phyloP scores from a whole-genome alignment of 2,888 invertebrate species.

The Cetonia aurata region DNA sequence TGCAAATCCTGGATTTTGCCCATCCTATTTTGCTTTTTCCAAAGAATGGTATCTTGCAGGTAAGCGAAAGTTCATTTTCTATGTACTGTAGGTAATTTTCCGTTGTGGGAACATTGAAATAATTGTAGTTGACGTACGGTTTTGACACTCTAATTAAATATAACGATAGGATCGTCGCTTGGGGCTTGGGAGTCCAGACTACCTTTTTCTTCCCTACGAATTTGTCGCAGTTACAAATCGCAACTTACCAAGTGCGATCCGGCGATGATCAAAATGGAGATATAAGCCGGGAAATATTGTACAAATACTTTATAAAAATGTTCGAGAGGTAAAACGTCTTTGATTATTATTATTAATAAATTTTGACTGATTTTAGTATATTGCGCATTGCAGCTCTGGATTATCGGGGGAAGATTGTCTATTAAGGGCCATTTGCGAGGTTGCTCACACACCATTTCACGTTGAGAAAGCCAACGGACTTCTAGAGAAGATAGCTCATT shows the following conservation, averaged over 20 bases:
- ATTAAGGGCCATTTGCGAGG: slow-evolving; percentile 59
- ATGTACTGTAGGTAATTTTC: no score
- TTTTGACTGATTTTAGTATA: slow-evolving; percentile 3
- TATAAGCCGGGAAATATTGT: slow-evolving; percentile 57
- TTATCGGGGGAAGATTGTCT: slow-evolving; percentile 59
- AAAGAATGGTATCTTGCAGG: no score
- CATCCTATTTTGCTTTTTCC: no score
- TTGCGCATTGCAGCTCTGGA: slow-evolving; percentile 52
- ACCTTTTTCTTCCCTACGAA: slow-evolving; percentile 59
- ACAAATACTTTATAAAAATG: slow-evolving; percentile 56
- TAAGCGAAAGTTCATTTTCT: no score
- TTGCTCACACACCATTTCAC: slow-evolving; percentile 60
- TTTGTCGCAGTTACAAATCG: slow-evolving; percentile 54
- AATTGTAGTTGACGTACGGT: slow-evolving; percentile 25
- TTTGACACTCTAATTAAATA: slow-evolving; percentile 12
- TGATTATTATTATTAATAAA: no score
- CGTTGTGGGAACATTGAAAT: background rate
- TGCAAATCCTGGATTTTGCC: no score
- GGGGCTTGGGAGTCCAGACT: slow-evolving; percentile 56
- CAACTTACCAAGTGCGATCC: slow-evolving; percentile 53
- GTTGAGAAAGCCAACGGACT: slow-evolving; percentile 61
- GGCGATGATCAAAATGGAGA: slow-evolving; percentile 52
- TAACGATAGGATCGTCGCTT: slow-evolving; percentile 2
- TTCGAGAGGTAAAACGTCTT: slow-evolving; percentile 56
- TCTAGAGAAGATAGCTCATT: slow-evolving; percentile 64